These are phyloP conservation scores for Cyrtonyx montezumae DNA, from an alignment of 2,113 vertebrate species.

Conservation along the genomic window DNA sequence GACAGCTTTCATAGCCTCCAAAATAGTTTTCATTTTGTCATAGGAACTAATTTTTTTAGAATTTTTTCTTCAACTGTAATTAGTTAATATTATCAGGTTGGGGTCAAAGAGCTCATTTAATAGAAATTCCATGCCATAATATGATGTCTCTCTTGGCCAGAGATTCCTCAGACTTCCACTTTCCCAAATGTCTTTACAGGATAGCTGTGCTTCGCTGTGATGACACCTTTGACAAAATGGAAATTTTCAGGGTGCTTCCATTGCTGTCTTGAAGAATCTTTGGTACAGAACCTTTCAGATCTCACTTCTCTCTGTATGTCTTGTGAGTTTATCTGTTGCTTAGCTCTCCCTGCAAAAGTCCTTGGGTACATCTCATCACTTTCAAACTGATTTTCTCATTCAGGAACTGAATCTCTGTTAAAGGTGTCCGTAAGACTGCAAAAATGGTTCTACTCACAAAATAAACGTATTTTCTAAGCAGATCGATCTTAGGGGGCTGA, in stretches of 20 bases:
- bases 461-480: not conserved
- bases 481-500: not conserved
- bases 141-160: not conserved
- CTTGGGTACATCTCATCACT: not conserved
- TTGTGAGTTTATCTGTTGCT: not conserved
- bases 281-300: not conserved
- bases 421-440: not conserved
- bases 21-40: not conserved
- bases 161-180: not conserved
- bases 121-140: not conserved
- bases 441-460: not conserved
- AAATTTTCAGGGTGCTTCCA: not conserved
- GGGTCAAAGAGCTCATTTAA: not conserved
- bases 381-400: not conserved
- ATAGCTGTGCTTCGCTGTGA: not conserved
- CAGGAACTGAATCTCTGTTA: not conserved
- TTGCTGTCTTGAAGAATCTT: not conserved
- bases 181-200: not conserved
- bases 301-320: not conserved
- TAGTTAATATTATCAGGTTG: not conserved
- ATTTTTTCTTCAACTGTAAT: not conserved
- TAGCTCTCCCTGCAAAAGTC: not conserved
- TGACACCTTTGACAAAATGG: not conserved
- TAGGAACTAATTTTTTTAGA: not conserved
- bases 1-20: not conserved